Evolutionary conservation across 2,113 vertebrate genomes (phyloP).

Genomic region (Ahaetulla prasina): DNA sequence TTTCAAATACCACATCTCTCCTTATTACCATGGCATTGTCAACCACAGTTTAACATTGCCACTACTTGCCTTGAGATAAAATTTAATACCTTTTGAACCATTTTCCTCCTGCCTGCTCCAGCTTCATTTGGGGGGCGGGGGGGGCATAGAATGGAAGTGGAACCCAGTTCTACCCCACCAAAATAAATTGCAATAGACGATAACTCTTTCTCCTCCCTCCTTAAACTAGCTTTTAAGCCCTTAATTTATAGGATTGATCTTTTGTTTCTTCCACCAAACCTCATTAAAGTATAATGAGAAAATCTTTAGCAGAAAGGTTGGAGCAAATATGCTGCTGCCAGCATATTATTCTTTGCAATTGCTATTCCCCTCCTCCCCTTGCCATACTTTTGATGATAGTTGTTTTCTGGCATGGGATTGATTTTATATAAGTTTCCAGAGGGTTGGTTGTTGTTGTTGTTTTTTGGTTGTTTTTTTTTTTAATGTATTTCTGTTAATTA

Average conservation of each 20-base stretch:
- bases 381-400: not conserved
- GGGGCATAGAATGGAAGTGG: slow-evolving; percentile 29
- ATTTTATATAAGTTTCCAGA: slow-evolving; percentile 34
- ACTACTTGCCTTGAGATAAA: slow-evolving; percentile 10
- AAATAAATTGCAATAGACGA: slow-evolving; percentile 52
- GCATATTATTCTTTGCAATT: slow-evolving; percentile 31
- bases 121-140: not conserved
- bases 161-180: not conserved
- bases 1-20: not conserved
- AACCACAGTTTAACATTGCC: not conserved
- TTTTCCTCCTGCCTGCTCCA: slow-evolving; percentile 18
- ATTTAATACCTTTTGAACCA: slow-evolving; percentile 24
- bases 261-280: slow-evolving; percentile 49
- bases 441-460: too few species aligned
- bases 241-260: slow-evolving; percentile 60
- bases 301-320: slow-evolving; percentile 62
- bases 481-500: slow-evolving; percentile 43
- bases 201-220: slow-evolving; percentile 20
- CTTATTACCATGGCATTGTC: not conserved
- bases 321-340: slow-evolving; percentile 62
- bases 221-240: slow-evolving; percentile 40
- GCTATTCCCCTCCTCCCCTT: not conserved
- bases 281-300: slow-evolving; percentile 50
- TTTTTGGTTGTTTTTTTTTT: not conserved
- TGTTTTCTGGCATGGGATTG: slow-evolving; percentile 28